These are phyloP conservation scores for Crocallis elinguaria DNA, from an alignment of 2,888 invertebrate genomes.

Conservation along the genomic window DNA sequence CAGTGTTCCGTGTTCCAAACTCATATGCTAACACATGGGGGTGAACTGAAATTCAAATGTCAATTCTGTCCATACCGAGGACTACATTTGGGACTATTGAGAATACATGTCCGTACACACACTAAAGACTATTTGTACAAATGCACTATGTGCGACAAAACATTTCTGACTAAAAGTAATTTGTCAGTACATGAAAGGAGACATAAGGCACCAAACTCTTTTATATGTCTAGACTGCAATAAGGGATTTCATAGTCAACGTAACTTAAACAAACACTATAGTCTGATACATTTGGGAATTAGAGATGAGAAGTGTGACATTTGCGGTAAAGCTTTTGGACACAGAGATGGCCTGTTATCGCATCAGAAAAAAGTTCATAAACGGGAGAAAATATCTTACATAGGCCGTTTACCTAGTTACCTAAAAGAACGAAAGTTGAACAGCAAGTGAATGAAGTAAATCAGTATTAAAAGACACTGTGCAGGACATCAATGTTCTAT, in stretches of 20 bases:
- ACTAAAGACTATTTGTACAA: slow-evolving; percentile 54
- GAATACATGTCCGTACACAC: slow-evolving; percentile 53
- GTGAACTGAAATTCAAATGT: slow-evolving; percentile 52
- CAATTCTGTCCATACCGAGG: slow-evolving; percentile 55
- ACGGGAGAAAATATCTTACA: neutral
- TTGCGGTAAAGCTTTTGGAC: slow-evolving; percentile 50
- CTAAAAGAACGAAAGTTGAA: neutral
- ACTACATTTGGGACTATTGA: slow-evolving; percentile 48
- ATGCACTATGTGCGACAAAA: slow-evolving; percentile 50
- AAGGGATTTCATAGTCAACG: slow-evolving; percentile 40
- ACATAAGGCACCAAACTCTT: slow-evolving; percentile 32
- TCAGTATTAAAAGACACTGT: neutral
- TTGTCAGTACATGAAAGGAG: slow-evolving; percentile 45
- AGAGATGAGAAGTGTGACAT: slow-evolving; percentile 48
- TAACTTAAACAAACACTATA: slow-evolving; percentile 43
- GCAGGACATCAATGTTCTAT: too few species aligned
- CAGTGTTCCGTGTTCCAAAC: slow-evolving; percentile 46
- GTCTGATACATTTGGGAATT: slow-evolving; percentile 41
- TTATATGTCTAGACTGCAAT: slow-evolving; percentile 41
- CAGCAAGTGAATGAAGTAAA: too few species aligned
- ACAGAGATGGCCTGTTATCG: slow-evolving; percentile 45
- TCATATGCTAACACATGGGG: slow-evolving; percentile 49
- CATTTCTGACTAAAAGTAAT: slow-evolving; percentile 55
- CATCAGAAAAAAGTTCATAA: slow-evolving; percentile 54
- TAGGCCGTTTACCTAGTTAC: neutral